Percentiles rank a stretch among this genome's conserved stretches.
Conservation (phyloP, 2,797 vertebrate genomes). For the Holocentrus rufus region DNA sequence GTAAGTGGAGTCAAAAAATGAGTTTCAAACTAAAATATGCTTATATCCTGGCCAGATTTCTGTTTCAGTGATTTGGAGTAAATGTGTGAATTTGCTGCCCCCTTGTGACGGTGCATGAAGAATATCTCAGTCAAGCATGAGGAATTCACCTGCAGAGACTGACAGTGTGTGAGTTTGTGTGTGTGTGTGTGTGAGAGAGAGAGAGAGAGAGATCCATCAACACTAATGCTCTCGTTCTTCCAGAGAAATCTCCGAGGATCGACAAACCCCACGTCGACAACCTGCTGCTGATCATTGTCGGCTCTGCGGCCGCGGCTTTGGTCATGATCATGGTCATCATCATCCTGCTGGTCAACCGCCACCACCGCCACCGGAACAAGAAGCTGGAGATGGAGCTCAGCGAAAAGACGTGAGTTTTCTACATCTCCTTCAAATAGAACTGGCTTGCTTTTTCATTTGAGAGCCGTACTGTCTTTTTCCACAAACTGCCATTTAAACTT, state of each 20-base stretch:
- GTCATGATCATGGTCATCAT: slow-evolving; percentile 83
- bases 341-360: slow-evolving; percentile 84
- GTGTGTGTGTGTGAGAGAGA: background rate
- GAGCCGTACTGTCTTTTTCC: background rate
- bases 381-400: slow-evolving; percentile 81
- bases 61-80: slow-evolving; percentile 17
- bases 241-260: slow-evolving; percentile 13
- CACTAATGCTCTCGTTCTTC: background rate
- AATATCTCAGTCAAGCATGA: background rate
- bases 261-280: slow-evolving; percentile 55
- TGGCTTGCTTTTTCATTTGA: background rate
- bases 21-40: slow-evolving; percentile 4
- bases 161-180: background rate
- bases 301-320: slow-evolving; percentile 77
- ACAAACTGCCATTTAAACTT: slow-evolving; percentile 15
- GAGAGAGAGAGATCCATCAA: background rate
- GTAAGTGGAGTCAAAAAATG: background rate
- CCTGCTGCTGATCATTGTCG: slow-evolving; percentile 83
- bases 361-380: slow-evolving; percentile 84
- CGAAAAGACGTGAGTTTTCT: slow-evolving; percentile 85
- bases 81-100: slow-evolving; percentile 57
- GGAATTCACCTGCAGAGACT: background rate
- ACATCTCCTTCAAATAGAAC: background rate
- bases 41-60: too few species aligned
- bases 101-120: slow-evolving; percentile 52